A percentile compares a stretch with the other conserved stretches of the same genome.
These are phyloP conservation scores for Chirona hameri DNA, from an alignment of 2,888 invertebrate species.

Conservation along the genomic window DNA sequence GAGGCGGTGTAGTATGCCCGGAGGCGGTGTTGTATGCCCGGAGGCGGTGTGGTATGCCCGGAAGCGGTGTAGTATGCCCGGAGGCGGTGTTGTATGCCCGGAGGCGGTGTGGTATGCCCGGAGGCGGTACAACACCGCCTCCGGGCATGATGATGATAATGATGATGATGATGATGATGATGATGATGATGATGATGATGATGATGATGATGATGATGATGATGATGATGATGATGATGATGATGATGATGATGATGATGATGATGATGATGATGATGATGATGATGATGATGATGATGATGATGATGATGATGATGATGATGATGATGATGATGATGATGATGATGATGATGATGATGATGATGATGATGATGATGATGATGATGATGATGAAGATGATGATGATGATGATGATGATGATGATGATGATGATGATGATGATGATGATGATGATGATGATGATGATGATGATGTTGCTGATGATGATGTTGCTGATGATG, in stretches of 20 bases:
- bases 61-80: no score
- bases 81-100: no score
- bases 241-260: slow-evolving; percentile 22
- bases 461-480: no score
- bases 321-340: slow-evolving; percentile 22
- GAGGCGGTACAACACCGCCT: no score
- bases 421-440: slow-evolving; percentile 22
- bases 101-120: no score
- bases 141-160: no score
- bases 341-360: slow-evolving; percentile 22
- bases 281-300: slow-evolving; percentile 22
- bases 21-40: no score
- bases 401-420: slow-evolving; percentile 22
- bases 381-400: slow-evolving; percentile 11
- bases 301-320: slow-evolving; percentile 11
- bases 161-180: slow-evolving; percentile 22
- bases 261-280: slow-evolving; percentile 22
- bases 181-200: slow-evolving; percentile 22
- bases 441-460: slow-evolving; percentile 22
- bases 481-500: no score
- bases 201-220: slow-evolving; percentile 11
- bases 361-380: slow-evolving; percentile 22
- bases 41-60: no score
- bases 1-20: no score
- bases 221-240: slow-evolving; percentile 22